phyloP scores from a whole-genome alignment of 2,888 invertebrate genomes.

The Orthonevra nobilis region DNA sequence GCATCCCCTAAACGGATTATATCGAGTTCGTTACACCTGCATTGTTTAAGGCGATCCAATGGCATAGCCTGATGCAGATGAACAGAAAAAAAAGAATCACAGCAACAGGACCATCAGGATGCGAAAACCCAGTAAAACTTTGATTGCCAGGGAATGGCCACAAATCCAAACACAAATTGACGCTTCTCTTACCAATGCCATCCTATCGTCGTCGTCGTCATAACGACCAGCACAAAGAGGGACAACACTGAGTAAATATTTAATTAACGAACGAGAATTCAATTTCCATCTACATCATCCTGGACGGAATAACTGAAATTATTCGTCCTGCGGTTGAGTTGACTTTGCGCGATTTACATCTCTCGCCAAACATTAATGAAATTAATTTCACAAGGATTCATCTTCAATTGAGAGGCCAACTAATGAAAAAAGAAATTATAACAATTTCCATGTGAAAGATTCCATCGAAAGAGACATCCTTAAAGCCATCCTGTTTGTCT shows the following conservation, averaged over 20 bases:
- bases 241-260: slow-evolving; percentile 65
- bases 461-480: slow-evolving; percentile 57
- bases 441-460: slow-evolving; percentile 47
- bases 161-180: slow-evolving; percentile 70
- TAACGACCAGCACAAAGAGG: slow-evolving; percentile 14
- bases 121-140: slow-evolving; percentile 35
- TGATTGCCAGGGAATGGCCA: slow-evolving; percentile 65
- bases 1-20: slow-evolving; percentile 76
- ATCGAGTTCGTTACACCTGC: slow-evolving; percentile 78
- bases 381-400: slow-evolving; percentile 63
- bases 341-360: slow-evolving; percentile 54
- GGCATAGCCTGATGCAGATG: slow-evolving; percentile 70
- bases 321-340: slow-evolving; percentile 53
- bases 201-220: background rate
- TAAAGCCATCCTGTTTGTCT: slow-evolving; percentile 59
- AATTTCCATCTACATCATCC: slow-evolving; percentile 61
- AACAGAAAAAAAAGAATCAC: slow-evolving; percentile 69
- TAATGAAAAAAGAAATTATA: slow-evolving; percentile 46
- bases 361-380: slow-evolving; percentile 40
- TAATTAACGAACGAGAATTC: slow-evolving; percentile 69
- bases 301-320: slow-evolving; percentile 4
- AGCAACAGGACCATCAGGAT: slow-evolving; percentile 44
- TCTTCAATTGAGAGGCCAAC: slow-evolving; percentile 41
- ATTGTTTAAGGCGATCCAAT: slow-evolving; percentile 67
- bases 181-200: slow-evolving; percentile 24